Percentiles rank a stretch among this genome's conserved stretches.
phyloP scores from a whole-genome alignment of 2,797 vertebrate species.

The Fringilla coelebs region DNA sequence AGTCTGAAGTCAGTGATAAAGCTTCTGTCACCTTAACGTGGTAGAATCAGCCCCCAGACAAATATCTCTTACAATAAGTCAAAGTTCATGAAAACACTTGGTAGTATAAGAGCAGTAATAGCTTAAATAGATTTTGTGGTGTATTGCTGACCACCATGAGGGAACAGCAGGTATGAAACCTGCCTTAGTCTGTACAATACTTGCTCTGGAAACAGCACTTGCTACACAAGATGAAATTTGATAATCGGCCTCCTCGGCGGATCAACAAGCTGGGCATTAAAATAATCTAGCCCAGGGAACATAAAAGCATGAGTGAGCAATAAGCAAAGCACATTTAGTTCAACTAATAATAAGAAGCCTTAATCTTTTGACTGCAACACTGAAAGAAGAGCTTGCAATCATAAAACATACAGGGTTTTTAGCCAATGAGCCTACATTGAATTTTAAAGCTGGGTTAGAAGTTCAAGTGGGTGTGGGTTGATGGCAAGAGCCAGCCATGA shows the following conservation, averaged over 20 bases:
- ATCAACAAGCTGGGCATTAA: conserved; percentile 4
- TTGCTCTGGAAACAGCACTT: not conserved
- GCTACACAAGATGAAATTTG: conserved; percentile 35
- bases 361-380: conserved; percentile 38
- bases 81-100: not conserved
- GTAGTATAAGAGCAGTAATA: not conserved
- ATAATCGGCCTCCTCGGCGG: not conserved
- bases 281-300: conserved; percentile 18
- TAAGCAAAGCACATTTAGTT: conserved; percentile 39
- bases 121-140: conserved; percentile 7
- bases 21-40: not conserved
- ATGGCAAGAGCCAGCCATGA: conserved; percentile 5
- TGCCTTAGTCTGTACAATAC: not conserved
- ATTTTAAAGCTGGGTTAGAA: conserved; percentile 51
- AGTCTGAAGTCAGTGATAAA: not conserved
- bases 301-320: conserved; percentile 40
- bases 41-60: not conserved
- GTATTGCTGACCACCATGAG: not conserved
- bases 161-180: not conserved
- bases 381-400: conserved; percentile 29
- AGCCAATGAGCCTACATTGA: not conserved
- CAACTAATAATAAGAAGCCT: conserved; percentile 19
- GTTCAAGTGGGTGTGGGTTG: conserved; percentile 32
- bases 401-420: not conserved
- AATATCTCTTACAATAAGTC: not conserved